Percentiles rank a stretch among this genome's conserved stretches.
These are phyloP conservation scores for Panagrolaimus sp. DNA, from an alignment of 1,140 invertebrate species.

Conservation along the genomic window DNA sequence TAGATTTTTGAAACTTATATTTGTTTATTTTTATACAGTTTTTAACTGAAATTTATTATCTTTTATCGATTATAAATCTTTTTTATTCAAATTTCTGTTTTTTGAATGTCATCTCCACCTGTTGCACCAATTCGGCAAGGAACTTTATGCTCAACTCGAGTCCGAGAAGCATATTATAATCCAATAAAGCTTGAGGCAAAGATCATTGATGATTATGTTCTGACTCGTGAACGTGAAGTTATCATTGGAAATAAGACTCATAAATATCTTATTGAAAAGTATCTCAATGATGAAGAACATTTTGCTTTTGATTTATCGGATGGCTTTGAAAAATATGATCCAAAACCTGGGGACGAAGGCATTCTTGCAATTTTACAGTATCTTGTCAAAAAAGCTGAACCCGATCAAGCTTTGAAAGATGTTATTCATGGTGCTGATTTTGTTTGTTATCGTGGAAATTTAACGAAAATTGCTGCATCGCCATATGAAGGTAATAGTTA, in stretches of 20 bases:
- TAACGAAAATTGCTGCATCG: not conserved
- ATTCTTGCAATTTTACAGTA: not conserved
- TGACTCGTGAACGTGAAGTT: not conserved
- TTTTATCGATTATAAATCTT: too few relatives aligned
- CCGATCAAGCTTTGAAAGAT: not conserved
- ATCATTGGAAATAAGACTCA: not conserved
- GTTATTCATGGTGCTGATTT: not conserved
- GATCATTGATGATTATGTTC: not conserved
- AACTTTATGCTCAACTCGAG: too few relatives aligned
- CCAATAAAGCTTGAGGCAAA: not conserved
- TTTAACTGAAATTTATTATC: too few relatives aligned
- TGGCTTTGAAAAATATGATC: not conserved
- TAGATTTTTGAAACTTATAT: too few relatives aligned
- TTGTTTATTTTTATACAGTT: too few relatives aligned
- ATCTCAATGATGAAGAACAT: not conserved
- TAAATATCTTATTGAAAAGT: conserved; percentile 13
- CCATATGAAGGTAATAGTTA: too few relatives aligned
- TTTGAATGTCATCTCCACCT: too few relatives aligned
- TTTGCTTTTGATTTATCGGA: conserved; percentile 10
- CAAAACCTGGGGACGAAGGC: not conserved
- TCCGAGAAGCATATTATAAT: too few relatives aligned
- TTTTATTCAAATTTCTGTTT: too few relatives aligned
- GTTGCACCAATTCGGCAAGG: too few relatives aligned
- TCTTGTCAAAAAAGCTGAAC: not conserved
- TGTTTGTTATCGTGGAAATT: not conserved